Conservation (phyloP, 2,888 invertebrate species). For the Sycophila texana region DNA sequence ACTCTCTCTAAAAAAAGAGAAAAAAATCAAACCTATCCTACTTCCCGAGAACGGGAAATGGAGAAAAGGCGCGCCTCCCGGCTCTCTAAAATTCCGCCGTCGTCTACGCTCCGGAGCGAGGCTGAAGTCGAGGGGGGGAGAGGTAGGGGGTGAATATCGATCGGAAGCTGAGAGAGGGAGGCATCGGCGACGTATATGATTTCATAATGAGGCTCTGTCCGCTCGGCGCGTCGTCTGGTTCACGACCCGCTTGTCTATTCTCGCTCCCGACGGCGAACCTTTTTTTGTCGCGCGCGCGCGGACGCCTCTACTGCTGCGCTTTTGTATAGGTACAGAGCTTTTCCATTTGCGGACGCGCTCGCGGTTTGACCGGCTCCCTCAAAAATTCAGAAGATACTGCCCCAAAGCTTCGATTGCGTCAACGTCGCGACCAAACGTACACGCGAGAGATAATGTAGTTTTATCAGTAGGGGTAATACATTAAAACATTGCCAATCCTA, state of each 20-base stretch:
- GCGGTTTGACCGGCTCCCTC: neutral
- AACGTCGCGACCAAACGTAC: neutral
- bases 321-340: slow-evolving; percentile 14
- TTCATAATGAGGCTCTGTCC: slow-evolving; percentile 49
- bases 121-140: too few species aligned
- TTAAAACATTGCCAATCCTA: too few species aligned
- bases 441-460: neutral
- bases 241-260: slow-evolving; percentile 48
- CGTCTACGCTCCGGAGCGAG: too few species aligned
- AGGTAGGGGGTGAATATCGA: too few species aligned
- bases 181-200: slow-evolving; percentile 28
- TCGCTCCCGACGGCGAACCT: neutral
- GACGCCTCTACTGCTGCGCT: neutral
- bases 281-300: neutral
- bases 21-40: too few species aligned
- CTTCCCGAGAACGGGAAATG: too few species aligned
- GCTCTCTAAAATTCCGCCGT: too few species aligned
- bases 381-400: slow-evolving; percentile 35
- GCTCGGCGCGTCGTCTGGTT: slow-evolving; percentile 36
- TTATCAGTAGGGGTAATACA: too few species aligned
- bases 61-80: too few species aligned
- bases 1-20: too few species aligned
- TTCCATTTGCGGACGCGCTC: slow-evolving; percentile 23
- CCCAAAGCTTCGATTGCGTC: neutral
- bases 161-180: neutral